Conservation (phyloP, 2,888 invertebrate genomes). For the Diarsia dahlii region DNA sequence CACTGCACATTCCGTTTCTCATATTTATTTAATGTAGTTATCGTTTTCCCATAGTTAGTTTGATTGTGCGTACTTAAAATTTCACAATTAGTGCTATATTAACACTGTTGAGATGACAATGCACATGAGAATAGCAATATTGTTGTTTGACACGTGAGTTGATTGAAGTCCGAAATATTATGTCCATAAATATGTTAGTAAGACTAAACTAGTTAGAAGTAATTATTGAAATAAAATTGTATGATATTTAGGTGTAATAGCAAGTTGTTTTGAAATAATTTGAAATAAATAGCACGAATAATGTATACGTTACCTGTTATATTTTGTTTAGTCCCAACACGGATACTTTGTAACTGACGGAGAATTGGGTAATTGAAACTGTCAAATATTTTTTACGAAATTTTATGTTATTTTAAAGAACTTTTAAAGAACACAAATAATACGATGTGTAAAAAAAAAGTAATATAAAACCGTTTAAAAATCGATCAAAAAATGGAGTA, state of each 20-base stretch:
- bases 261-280: conserved; percentile 35
- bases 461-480: too few relatives aligned
- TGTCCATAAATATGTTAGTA: conserved; percentile 61
- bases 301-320: conserved; percentile 1
- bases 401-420: too few relatives aligned
- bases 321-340: not conserved
- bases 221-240: conserved; percentile 52
- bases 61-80: conserved; percentile 68
- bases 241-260: conserved; percentile 62
- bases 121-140: conserved; percentile 56
- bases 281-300: conserved; percentile 2
- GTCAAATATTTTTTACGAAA: too few relatives aligned
- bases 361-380: not conserved
- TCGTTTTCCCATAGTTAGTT: conserved; percentile 48
- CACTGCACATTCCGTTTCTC: conserved; percentile 69
- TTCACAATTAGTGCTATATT: conserved; percentile 53
- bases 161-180: conserved; percentile 49
- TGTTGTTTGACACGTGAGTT: conserved; percentile 49
- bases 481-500: too few relatives aligned
- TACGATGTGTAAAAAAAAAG: too few relatives aligned
- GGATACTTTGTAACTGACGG: not conserved
- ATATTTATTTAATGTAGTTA: conserved; percentile 65
- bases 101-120: conserved; percentile 60
- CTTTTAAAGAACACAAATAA: too few relatives aligned
- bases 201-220: conserved; percentile 59